These are phyloP conservation scores for Nasonia vitripennis DNA, from an alignment of 1,140 invertebrate genomes.

Conservation along the genomic window DNA sequence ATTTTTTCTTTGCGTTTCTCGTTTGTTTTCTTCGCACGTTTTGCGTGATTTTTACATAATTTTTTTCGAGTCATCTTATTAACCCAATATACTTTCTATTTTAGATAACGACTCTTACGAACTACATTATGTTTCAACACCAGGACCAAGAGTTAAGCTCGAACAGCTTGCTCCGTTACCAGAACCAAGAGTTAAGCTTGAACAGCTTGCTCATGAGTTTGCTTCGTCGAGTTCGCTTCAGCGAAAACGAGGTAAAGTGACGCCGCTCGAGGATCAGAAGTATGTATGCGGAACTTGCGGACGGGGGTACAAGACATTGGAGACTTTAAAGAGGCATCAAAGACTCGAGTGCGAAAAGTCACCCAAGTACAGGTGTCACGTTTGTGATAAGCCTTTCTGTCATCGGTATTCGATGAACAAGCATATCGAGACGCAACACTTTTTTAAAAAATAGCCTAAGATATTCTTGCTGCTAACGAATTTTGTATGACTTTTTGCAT, in stretches of 20 bases:
- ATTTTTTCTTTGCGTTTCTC: too few relatives aligned
- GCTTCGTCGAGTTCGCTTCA: background rate
- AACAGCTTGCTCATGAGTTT: background rate
- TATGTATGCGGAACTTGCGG: conserved; percentile 62
- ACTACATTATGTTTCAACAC: background rate
- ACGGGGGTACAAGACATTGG: conserved; percentile 62
- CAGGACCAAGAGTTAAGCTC: background rate
- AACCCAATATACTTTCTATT: background rate
- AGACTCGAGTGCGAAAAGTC: conserved; percentile 71
- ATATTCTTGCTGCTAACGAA: too few relatives aligned
- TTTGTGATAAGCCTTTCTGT: conserved; percentile 63
- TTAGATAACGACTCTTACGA: too few relatives aligned
- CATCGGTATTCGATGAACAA: conserved; percentile 61
- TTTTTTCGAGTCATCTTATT: background rate
- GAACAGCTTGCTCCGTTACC: background rate
- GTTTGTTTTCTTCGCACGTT: too few relatives aligned
- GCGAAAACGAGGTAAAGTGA: background rate
- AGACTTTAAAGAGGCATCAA: conserved; percentile 66
- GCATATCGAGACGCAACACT: conserved; percentile 57
- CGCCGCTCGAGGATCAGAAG: conserved; percentile 46
- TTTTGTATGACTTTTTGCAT: too few relatives aligned
- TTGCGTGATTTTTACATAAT: too few relatives aligned
- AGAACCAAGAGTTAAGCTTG: background rate
- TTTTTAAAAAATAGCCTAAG: too few relatives aligned
- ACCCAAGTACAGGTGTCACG: conserved; percentile 65